Percentiles rank a stretch among this genome's conserved stretches.
Evolutionary conservation across 2,797 vertebrate species (phyloP).

Genomic region (Pangasius krempfi): DNA sequence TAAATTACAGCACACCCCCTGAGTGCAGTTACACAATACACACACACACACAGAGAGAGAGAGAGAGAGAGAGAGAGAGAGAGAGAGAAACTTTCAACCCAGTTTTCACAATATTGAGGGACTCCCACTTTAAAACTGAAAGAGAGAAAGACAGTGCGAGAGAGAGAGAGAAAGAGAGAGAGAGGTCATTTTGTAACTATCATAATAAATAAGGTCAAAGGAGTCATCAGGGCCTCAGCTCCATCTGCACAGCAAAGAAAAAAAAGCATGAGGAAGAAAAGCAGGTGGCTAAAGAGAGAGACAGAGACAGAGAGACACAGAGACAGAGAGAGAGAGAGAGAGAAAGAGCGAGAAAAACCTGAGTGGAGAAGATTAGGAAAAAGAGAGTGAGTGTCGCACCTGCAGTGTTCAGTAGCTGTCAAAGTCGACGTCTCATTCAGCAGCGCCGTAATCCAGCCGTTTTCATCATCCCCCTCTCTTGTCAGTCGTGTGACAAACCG

Average conservation of each 20-base stretch:
- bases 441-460: constrained; percentile 44
- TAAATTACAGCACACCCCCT: constrained; percentile 59
- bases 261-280: background rate
- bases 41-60: constrained; percentile 37
- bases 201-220: constrained; percentile 59
- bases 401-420: constrained; percentile 50
- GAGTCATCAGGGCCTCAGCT: constrained; percentile 45
- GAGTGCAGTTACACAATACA: constrained; percentile 59
- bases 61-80: constrained; percentile 12
- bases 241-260: constrained; percentile 37
- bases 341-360: background rate
- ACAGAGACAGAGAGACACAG: background rate
- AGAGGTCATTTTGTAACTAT: constrained; percentile 39
- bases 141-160: background rate
- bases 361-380: background rate
- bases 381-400: constrained; percentile 44
- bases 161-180: background rate
- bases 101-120: constrained; percentile 56
- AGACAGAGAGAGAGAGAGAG: background rate
- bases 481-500: constrained; percentile 15
- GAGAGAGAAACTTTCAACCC: constrained; percentile 52
- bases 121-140: constrained; percentile 37
- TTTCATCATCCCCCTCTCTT: constrained; percentile 47
- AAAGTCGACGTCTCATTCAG: constrained; percentile 46
- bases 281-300: background rate